A percentile compares a stretch with the other conserved stretches of the same genome.
These are phyloP conservation scores for Gila orcuttii DNA, from an alignment of 2,113 vertebrate genomes.

Conservation along the genomic window DNA sequence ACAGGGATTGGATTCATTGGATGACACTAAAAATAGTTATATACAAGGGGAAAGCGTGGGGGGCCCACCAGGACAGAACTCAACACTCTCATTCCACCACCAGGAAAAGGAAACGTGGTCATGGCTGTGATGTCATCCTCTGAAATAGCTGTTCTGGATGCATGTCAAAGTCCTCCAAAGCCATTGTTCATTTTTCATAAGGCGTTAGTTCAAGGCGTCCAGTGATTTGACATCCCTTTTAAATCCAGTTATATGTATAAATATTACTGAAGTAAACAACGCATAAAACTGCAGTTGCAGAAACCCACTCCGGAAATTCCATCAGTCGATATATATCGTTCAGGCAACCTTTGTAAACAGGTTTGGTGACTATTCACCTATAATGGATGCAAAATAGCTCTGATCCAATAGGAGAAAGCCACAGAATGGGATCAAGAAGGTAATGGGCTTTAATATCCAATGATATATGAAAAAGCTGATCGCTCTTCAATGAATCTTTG, in stretches of 20 bases:
- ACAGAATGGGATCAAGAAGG: background rate
- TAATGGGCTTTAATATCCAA: constrained; percentile 31
- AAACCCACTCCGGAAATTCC: constrained; percentile 23
- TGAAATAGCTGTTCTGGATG: constrained; percentile 65
- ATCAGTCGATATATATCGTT: background rate
- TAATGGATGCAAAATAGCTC: constrained; percentile 39
- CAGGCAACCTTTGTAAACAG: constrained; percentile 22
- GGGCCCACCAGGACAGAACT: constrained; percentile 57
- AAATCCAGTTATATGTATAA: constrained; percentile 33
- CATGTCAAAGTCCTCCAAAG: constrained; percentile 54
- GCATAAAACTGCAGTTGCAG: constrained; percentile 37
- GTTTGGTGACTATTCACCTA: background rate
- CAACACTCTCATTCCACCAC: constrained; percentile 54
- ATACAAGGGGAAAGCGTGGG: constrained; percentile 59
- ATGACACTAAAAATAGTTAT: constrained; percentile 66
- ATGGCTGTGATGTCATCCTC: constrained; percentile 65
- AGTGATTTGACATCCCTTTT: constrained; percentile 51
- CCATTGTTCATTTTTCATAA: constrained; percentile 51
- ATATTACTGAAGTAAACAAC: constrained; percentile 5
- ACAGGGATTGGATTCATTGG: constrained; percentile 57
- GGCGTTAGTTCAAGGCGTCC: constrained; percentile 28
- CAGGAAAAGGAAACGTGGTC: constrained; percentile 73
- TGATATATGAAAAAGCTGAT: background rate
- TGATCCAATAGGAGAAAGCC: constrained; percentile 43
- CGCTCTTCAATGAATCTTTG: constrained; percentile 76